phyloP scores from a whole-genome alignment of 2,113 vertebrate genomes.

The Mesembrinibis cayennensis region DNA sequence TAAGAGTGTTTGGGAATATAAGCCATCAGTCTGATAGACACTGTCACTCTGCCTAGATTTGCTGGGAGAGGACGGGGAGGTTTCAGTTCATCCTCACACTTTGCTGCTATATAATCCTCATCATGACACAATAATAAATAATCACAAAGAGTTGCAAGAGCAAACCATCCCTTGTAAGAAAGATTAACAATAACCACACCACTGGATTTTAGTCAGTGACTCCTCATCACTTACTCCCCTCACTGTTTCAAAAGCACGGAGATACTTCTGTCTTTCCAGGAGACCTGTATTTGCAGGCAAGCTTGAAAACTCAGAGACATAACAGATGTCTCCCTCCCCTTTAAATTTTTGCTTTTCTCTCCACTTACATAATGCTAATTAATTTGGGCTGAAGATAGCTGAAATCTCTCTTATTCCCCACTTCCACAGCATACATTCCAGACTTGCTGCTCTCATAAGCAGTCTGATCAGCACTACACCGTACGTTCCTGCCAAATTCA shows the following conservation, averaged over 20 bases:
- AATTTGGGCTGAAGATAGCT: conserved; percentile 29
- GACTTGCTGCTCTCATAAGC: conserved; percentile 42
- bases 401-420: background rate
- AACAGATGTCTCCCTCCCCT: conserved; percentile 59
- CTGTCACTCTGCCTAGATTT: background rate
- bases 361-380: conserved; percentile 43
- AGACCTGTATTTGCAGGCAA: conserved; percentile 35
- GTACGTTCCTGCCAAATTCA: background rate
- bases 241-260: background rate
- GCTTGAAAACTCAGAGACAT: background rate
- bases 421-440: conserved; percentile 24
- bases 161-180: background rate
- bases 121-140: background rate
- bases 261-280: background rate
- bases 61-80: background rate
- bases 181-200: background rate
- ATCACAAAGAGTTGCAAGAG: background rate
- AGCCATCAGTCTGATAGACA: background rate
- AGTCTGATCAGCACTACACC: background rate
- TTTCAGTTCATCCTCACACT: background rate
- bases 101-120: background rate
- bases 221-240: conserved; percentile 8
- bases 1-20: background rate
- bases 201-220: conserved; percentile 8
- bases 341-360: conserved; percentile 24